Evolutionary conservation across 1,140 invertebrate genomes (phyloP).

Genomic region (Thrips palmi): DNA sequence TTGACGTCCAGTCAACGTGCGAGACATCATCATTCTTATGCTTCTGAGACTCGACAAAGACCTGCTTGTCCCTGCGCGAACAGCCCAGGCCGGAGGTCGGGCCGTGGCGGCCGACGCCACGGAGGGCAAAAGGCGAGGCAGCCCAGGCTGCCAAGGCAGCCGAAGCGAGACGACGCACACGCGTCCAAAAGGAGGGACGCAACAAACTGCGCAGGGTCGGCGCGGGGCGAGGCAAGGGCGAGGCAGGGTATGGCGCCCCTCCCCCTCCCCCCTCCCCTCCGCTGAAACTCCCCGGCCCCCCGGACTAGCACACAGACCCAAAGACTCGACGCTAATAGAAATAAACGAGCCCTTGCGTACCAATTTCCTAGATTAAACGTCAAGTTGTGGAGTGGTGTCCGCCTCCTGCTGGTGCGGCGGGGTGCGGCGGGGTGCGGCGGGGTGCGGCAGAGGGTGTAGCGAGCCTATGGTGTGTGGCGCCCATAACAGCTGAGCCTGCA

Average conservation of each 20-base stretch:
- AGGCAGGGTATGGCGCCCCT: background rate
- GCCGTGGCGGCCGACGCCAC: too few relatives aligned
- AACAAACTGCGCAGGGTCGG: too few relatives aligned
- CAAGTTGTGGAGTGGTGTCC: too few relatives aligned
- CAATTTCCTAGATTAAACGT: slow-evolving; percentile 16
- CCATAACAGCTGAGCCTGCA: background rate
- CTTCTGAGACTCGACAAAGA: too few relatives aligned
- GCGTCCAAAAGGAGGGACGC: slow-evolving; percentile 2
- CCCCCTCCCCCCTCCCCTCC: background rate
- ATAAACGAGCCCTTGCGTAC: slow-evolving; percentile 10
- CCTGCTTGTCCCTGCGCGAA: too few relatives aligned
- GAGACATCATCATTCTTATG: too few relatives aligned
- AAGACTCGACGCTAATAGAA: slow-evolving; percentile 13
- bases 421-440: slow-evolving; percentile 1
- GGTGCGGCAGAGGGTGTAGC: background rate
- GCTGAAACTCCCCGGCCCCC: too few relatives aligned
- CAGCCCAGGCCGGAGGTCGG: too few relatives aligned
- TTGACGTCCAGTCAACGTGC: too few relatives aligned
- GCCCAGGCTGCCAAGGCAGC: background rate
- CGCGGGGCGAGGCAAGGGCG: background rate
- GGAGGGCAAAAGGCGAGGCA: too few relatives aligned
- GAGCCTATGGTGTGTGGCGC: slow-evolving; percentile 6
- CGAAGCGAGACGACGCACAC: background rate
- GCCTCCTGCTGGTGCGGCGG: background rate
- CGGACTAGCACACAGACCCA: background rate